phyloP scores from a whole-genome alignment of 23 tunicate genomes.

The Styela clava region DNA sequence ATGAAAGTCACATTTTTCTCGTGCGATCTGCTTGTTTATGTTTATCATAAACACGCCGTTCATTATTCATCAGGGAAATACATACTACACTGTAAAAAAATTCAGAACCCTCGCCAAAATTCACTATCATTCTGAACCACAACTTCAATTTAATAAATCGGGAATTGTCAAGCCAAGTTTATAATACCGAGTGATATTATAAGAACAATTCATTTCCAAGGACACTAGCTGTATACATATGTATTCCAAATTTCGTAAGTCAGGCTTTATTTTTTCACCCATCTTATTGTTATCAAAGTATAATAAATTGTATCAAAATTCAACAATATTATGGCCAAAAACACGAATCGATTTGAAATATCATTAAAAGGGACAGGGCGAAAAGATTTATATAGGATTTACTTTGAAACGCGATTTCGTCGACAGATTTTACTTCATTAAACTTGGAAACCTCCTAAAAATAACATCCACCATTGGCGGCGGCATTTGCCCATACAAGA shows the following conservation, averaged over 20 bases:
- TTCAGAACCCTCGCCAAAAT: background rate
- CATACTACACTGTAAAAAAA: background rate
- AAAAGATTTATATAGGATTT: no score
- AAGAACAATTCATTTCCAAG: no score
- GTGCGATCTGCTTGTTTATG: background rate
- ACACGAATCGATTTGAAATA: background rate
- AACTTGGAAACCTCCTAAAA: background rate
- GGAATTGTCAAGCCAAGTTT: background rate
- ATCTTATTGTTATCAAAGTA: background rate
- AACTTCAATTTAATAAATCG: background rate
- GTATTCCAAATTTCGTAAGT: background rate
- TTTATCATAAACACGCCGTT: no score
- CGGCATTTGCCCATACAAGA: background rate
- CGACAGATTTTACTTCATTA: background rate
- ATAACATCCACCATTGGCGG: background rate
- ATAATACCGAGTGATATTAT: no score
- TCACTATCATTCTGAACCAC: background rate
- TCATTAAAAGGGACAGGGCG: no score
- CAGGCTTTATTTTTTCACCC: background rate
- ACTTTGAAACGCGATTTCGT: no score
- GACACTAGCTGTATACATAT: no score
- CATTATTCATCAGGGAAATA: no score
- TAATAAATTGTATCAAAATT: background rate
- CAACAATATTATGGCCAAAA: background rate
- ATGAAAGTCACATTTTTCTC: background rate